These are phyloP conservation scores for Phaethornis superciliosus DNA, from an alignment of 2,113 vertebrate species.

Conservation along the genomic window DNA sequence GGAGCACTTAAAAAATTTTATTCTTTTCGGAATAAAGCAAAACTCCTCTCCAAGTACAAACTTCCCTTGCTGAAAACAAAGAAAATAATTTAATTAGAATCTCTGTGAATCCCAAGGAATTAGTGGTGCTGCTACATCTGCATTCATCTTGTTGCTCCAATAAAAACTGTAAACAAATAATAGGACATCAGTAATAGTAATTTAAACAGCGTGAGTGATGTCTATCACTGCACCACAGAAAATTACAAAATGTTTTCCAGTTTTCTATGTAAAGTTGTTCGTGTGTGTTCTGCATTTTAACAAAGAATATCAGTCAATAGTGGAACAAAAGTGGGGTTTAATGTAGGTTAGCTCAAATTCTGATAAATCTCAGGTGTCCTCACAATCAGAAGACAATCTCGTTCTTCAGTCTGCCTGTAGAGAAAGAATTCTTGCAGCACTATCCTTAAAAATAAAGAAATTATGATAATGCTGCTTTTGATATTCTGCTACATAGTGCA, in stretches of 20 bases:
- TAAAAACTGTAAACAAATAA: conserved; percentile 33
- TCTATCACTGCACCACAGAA: neutral
- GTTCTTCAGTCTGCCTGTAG: neutral
- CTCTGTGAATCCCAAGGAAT: conserved; percentile 5
- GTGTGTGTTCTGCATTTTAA: neutral
- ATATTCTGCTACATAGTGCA: neutral
- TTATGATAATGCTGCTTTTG: neutral
- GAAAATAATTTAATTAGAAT: neutral
- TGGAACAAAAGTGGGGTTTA: neutral
- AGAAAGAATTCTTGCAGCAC: neutral
- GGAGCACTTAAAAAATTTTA: neutral
- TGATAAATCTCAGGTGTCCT: neutral
- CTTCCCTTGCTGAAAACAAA: neutral
- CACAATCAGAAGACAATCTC: neutral
- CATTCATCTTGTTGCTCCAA: conserved; percentile 10
- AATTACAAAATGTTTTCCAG: conserved; percentile 9
- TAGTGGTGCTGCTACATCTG: conserved; percentile 21
- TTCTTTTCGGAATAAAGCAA: neutral
- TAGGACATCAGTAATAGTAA: neutral
- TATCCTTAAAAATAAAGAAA: neutral
- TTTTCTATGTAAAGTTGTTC: neutral
- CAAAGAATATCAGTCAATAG: neutral
- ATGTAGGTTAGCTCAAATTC: neutral
- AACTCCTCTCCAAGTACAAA: neutral
- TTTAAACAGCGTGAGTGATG: conserved; percentile 27